Percentiles rank a stretch among this genome's conserved stretches.
These are phyloP conservation scores for Gymnarchus niloticus DNA, from an alignment of 2,113 vertebrate genomes.

Conservation along the genomic window DNA sequence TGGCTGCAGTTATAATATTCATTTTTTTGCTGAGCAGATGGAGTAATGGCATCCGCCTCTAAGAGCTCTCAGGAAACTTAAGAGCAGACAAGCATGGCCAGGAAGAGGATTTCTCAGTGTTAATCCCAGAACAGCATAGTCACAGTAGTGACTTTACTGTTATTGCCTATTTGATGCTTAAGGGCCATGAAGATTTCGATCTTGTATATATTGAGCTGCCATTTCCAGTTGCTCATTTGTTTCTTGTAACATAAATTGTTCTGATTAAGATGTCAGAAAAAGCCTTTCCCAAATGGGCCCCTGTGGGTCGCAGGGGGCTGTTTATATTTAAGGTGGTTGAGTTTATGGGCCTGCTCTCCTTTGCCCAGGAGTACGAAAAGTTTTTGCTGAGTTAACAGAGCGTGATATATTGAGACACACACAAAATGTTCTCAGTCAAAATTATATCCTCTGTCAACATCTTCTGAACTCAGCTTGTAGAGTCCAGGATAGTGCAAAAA, in stretches of 20 bases:
- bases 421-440: conserved; percentile 43
- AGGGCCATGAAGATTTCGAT: conserved; percentile 42
- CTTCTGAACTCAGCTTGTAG: not conserved
- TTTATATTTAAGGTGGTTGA: conserved; percentile 23
- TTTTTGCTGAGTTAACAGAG: conserved; percentile 35
- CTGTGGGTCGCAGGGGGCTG: not conserved
- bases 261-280: conserved; percentile 33
- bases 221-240: conserved; percentile 46
- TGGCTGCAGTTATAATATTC: conserved; percentile 1
- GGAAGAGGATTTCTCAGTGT: not conserved
- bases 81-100: conserved; percentile 18
- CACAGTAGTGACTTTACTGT: conserved; percentile 41
- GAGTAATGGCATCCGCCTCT: not conserved
- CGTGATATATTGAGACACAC: conserved; percentile 44
- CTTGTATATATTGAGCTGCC: conserved; percentile 32
- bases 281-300: not conserved
- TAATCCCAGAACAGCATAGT: conserved; percentile 33
- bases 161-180: conserved; percentile 45
- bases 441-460: conserved; percentile 31
- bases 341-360: conserved; percentile 9
- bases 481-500: not conserved
- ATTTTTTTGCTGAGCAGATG: not conserved
- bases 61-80: not conserved
- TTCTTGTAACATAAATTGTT: conserved; percentile 39
- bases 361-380: not conserved